Base-by-base conservation (phyloP, 2,888 invertebrate species). In the Thecophora atra region DNA sequence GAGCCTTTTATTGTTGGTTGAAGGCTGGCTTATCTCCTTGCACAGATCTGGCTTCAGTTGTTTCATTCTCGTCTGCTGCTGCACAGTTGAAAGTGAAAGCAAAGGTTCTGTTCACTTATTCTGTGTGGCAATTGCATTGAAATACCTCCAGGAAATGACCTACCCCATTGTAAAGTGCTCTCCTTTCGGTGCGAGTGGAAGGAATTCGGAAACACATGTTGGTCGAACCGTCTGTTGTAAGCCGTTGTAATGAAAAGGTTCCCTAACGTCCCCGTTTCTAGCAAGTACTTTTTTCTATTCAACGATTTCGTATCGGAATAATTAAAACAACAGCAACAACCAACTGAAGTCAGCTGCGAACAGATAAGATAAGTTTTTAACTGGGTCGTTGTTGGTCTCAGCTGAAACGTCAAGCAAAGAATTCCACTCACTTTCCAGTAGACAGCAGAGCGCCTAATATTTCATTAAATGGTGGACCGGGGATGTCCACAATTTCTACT, bases 81-180 rank as follows among this genome's bases (percentile, higher is more conserved):
- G n/a, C 37, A 19, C 3, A 44, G 3, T 63, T 42, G 42, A 63
- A 63, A 63, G 63, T 63, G 63, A 63, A 63, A 63, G 24, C 63
- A 63, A 21, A 44, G 28, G 44, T 42, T 56, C 13, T 56, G 17
- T n/a, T 47, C 17, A n/a, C 0, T 47, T 47, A n/a, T 47, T 47
- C n/a, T 47, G 47, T n/a, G 6, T 11, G 15, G 47, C 1, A 24
- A 56, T 26, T 30, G 21, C 42, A 21, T 28, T 63, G 17, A 30
- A 28, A 66, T 28, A 17, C 54, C 67, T 67, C 37, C 19, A 30
- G 19, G 54, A 30, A 67, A 37, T 67, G 67, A 67, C 67, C 67
- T 67, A 67, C 42, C 56, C 52, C 67, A 67, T 52, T 28, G 37
- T 8, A 26, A 30, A 37, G 37, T 37, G 37, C 37, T 8, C 37